Percentiles rank a stretch among this genome's conserved stretches.
phyloP scores from a whole-genome alignment of 2,888 invertebrate species.

The Oxytorus armatus region DNA sequence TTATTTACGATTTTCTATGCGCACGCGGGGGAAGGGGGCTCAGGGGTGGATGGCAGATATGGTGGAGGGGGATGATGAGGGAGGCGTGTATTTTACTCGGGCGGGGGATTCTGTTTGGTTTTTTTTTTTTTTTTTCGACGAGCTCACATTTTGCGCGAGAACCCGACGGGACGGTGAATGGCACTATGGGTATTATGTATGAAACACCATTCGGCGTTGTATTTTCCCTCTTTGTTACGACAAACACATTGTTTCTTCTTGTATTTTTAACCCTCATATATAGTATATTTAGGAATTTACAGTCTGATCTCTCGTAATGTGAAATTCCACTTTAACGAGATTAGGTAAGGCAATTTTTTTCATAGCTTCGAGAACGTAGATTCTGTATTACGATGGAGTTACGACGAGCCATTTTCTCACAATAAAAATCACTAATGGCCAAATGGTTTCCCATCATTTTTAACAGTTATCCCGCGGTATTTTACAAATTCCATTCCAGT shows the following conservation, averaged over 20 bases:
- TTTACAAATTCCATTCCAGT: too few species aligned
- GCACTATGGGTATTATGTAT: conserved; percentile 29
- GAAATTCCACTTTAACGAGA: conserved; percentile 3
- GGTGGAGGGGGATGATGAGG: conserved; percentile 5
- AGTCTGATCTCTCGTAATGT: conserved; percentile 14
- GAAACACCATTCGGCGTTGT: conserved; percentile 41
- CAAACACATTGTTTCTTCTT: conserved; percentile 53
- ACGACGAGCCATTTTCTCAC: too few species aligned
- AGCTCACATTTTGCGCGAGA: conserved; percentile 20
- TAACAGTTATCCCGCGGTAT: too few species aligned
- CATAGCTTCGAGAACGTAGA: too few species aligned
- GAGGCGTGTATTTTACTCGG: neutral
- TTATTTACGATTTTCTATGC: conserved; percentile 49
- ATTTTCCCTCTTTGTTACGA: conserved; percentile 53
- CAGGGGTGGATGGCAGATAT: conserved; percentile 16
- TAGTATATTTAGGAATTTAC: conserved; percentile 3
- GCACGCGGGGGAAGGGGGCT: too few species aligned
- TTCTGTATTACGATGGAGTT: too few species aligned
- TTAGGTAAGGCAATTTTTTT: neutral
- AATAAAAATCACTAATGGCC: too few species aligned
- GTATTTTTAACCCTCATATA: neutral
- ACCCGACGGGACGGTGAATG: conserved; percentile 37
- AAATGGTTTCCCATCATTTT: too few species aligned
- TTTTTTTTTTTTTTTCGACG: conserved; percentile 23
- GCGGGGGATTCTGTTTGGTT: conserved; percentile 8